Conservation (phyloP, 2,888 invertebrate species). For the Rotaria macrura region DNA sequence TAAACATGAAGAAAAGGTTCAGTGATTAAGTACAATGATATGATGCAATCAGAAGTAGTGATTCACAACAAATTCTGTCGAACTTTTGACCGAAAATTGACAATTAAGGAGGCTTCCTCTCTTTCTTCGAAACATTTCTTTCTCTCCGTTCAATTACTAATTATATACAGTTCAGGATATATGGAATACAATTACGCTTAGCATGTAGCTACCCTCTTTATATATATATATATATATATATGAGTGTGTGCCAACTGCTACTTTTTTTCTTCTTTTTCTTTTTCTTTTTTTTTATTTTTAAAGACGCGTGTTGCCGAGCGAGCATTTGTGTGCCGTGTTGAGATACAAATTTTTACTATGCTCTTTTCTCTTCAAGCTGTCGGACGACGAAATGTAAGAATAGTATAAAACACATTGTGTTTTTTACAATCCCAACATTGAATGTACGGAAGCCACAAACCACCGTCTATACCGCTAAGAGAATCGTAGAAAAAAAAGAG, state of each 20-base stretch:
- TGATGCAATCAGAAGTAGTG: neutral
- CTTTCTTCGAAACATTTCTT: neutral
- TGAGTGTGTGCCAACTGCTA: neutral
- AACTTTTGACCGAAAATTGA: neutral
- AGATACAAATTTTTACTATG: neutral
- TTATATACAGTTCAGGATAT: neutral
- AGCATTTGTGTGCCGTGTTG: neutral
- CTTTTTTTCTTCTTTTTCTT: neutral
- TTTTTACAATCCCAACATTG: neutral
- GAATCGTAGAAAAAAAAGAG: neutral
- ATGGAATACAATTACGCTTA: neutral
- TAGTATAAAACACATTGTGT: constrained; percentile 8
- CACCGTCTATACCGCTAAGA: neutral
- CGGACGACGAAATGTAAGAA: neutral
- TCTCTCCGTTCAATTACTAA: neutral
- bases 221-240: neutral
- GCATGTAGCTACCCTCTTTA: neutral
- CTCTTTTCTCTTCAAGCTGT: neutral
- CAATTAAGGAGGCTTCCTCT: neutral
- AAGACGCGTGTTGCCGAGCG: neutral
- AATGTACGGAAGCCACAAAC: neutral
- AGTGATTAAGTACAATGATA: neutral
- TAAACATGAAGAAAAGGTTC: neutral
- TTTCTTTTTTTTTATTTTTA: neutral
- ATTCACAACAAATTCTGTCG: neutral